Evolutionary conservation across 2,888 invertebrate species (phyloP), one percentile per base, ranked within the genome.

Genomic region (Rutpela maculata): DNA sequence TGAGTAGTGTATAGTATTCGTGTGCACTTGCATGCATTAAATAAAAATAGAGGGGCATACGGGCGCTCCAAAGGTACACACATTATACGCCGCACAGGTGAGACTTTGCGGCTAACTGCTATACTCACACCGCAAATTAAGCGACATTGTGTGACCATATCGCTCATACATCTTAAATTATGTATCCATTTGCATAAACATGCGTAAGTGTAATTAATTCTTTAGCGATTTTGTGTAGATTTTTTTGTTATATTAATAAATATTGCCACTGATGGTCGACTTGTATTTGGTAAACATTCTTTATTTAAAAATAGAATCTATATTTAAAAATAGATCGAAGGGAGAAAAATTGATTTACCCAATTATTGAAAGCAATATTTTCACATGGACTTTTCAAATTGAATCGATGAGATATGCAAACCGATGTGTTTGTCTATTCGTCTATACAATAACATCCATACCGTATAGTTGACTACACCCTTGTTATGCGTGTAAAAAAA

Each of bases 141-240:
- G 73, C 80, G 76, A 77, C 80, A 80, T 80, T 74, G 80, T 74
- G 76, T 65, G 73, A 70, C 75, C 76, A 69, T 80, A 80, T 81
- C 80, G 78, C 77, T 73, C 69, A 69, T 72, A 63, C 67, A 67
- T 75, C 82, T 81, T 78, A 77, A 83, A 66, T 73, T 73, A 73
- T 73, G 65, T 59, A 43, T 12, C 12, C 15, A 73, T 73, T 73
- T 65, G 57, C 73, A 73, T 73, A 73, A 73, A 73, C 73, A 73
- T 55, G 73, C 73, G 73, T 73, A 73, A 73, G 12, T 65, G 19
- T 66, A 62, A 73, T 73, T 73, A 73, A 73, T 73, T 73, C 65
- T 56, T 66, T 62, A 38, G 19, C 18, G 69, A 69, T 69, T 69
- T 59, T 38, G 69, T 38, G 31, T 17, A 18, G 69, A 69, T 69